Evolutionary conservation across 2,888 invertebrate genomes (phyloP).

Genomic region (Drosophila ezoana): DNA sequence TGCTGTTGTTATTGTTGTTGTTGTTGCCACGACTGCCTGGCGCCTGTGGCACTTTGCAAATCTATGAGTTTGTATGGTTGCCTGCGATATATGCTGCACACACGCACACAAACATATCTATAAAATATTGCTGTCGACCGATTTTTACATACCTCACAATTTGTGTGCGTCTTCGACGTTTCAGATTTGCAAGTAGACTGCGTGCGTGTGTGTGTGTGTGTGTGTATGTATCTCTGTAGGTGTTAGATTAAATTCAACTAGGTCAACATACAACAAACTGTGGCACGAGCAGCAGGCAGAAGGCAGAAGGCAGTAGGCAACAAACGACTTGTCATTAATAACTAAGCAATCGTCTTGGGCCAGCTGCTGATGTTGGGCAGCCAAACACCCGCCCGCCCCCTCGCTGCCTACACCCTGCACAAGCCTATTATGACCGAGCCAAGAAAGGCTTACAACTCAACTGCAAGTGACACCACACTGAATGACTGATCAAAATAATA

Average conservation of each 20-base stretch:
- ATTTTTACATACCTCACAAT: constrained; percentile 70
- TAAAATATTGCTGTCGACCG: constrained; percentile 71
- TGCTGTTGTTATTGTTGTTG: constrained; percentile 11
- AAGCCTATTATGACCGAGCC: constrained; percentile 2
- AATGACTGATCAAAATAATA: constrained; percentile 40
- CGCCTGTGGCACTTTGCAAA: constrained; percentile 59
- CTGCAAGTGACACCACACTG: constrained; percentile 38
- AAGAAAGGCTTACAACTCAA: constrained; percentile 44
- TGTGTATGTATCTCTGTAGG: constrained; percentile 23
- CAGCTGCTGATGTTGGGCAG: constrained; percentile 9
- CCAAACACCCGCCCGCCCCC: background rate
- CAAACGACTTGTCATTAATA: constrained; percentile 74
- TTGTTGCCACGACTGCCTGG: constrained; percentile 46
- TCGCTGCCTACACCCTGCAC: background rate
- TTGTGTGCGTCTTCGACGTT: constrained; percentile 34
- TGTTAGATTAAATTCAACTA: constrained; percentile 64
- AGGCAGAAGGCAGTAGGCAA: constrained; percentile 12
- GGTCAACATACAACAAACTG: constrained; percentile 53
- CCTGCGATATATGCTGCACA: constrained; percentile 23
- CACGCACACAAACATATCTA: constrained; percentile 42
- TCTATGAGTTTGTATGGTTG: constrained; percentile 56
- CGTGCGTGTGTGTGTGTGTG: constrained; percentile 6
- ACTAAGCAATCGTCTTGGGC: constrained; percentile 67
- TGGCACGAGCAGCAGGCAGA: background rate
- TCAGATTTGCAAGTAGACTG: constrained; percentile 37